Base-by-base conservation (phyloP, 2,113 vertebrate genomes). In the Falcunculus frontatus region DNA sequence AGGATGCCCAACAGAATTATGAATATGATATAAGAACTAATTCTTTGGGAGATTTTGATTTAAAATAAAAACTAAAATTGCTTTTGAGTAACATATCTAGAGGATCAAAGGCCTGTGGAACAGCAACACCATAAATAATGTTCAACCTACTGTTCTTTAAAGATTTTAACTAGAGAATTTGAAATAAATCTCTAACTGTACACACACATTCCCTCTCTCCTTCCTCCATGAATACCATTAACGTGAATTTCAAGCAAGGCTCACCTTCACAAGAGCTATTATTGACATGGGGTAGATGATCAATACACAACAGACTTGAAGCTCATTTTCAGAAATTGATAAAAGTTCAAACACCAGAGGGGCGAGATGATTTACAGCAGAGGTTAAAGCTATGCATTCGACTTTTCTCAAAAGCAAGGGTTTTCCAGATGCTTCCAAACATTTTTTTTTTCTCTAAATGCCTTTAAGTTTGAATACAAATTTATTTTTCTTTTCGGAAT, bases 311-410 rank as follows among this genome's bases (percentile, higher is more conserved):
- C 94, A 95, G 96, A 96, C 94, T 94, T 93, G 96, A 97, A 97
- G 94, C 94, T 96, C 95, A 96, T 97, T 97, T 97, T 96, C 95
- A 96, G 92, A 97, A 96, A 97, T 93, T 96, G 96, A 97, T 97
- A 96, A 90, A 97, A 98, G 96, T 97, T 97, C 97, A 96, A 69
- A 96, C 74, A 84, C 87, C 96, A 96, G 94, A 90, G 84, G 95
- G 95, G 89, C 93, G 70, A 94, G 90, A 94, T 93, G 88, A 92
- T 95, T 96, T 97, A 96, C 81, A 93, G 93, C 89, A 97, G 96
- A 97, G 92, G 94, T 95, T 97, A 97, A 96, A 96, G 79, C 93
- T 69, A 81, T 74, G 59, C 74, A 80, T 92, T 96, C 73, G 33
- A 49, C 79, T 91, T 90, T 29, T 60, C 84, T 91, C 59, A 86